Evolutionary conservation across 2,113 vertebrate genomes (phyloP).

Genomic region (Syrrhaptes paradoxus): DNA sequence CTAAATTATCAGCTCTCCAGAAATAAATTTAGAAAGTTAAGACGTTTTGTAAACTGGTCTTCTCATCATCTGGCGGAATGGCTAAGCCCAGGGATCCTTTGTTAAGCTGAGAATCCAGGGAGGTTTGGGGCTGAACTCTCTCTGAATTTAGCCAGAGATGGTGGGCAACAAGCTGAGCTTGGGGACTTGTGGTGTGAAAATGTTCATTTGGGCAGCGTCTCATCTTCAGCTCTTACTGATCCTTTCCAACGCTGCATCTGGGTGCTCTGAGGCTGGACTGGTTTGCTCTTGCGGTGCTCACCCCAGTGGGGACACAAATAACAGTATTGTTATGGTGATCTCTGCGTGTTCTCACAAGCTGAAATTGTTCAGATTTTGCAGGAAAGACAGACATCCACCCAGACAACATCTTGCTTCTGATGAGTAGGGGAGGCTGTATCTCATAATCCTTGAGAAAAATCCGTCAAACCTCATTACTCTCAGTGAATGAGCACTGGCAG

Average conservation of each 20-base stretch:
- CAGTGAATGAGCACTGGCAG: background rate
- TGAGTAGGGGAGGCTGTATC: background rate
- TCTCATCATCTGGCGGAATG: background rate
- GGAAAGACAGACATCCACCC: background rate
- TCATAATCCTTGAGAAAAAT: background rate
- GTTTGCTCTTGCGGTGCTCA: background rate
- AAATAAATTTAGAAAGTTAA: background rate
- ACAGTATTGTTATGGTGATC: background rate
- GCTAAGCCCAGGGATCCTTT: background rate
- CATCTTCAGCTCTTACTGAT: background rate
- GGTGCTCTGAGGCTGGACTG: background rate
- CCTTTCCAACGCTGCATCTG: background rate
- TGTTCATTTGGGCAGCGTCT: background rate
- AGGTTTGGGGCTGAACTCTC: background rate
- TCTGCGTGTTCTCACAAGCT: background rate
- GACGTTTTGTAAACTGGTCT: background rate
- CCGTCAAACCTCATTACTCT: background rate
- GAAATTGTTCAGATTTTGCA: background rate
- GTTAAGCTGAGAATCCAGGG: background rate
- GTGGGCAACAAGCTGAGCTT: background rate
- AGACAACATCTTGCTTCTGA: background rate
- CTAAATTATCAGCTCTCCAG: slow-evolving; percentile 14
- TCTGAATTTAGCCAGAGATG: background rate
- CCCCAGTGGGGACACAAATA: background rate
- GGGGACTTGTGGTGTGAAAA: background rate